Percentiles rank a stretch among this genome's conserved stretches.
These are phyloP conservation scores for Diabrotica undecimpunctata DNA, from an alignment of 1,140 invertebrate species.

Conservation along the genomic window DNA sequence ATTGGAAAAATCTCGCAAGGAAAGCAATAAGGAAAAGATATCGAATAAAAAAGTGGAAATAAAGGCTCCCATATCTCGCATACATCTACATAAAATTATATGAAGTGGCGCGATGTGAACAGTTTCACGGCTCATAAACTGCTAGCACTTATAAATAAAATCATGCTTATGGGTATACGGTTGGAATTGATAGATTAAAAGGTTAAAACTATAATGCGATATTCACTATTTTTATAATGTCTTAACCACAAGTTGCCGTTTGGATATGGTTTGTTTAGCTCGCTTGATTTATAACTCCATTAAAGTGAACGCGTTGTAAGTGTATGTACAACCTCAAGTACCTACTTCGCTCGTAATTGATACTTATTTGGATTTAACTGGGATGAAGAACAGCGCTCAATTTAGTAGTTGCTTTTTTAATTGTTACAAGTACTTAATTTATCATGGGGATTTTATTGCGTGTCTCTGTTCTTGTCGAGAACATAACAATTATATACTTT, in stretches of 20 bases:
- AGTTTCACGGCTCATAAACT: slow-evolving; percentile 21
- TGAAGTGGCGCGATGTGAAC: slow-evolving; percentile 21
- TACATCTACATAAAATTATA: slow-evolving; percentile 28
- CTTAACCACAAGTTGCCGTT: slow-evolving; percentile 23
- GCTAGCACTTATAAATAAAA: slow-evolving; percentile 19
- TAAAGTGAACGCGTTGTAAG: neutral
- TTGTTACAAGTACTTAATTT: too few species aligned
- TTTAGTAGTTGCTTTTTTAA: too few species aligned
- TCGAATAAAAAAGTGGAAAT: slow-evolving; percentile 10
- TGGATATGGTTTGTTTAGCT: slow-evolving; percentile 27
- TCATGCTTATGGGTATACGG: slow-evolving; percentile 18
- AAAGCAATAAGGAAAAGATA: neutral
- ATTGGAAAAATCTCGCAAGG: slow-evolving; percentile 6
- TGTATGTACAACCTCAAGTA: neutral
- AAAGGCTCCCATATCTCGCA: slow-evolving; percentile 15
- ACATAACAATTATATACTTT: too few species aligned
- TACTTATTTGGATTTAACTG: too few species aligned
- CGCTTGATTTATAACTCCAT: slow-evolving; percentile 22
- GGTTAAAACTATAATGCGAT: slow-evolving; percentile 22
- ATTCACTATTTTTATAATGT: slow-evolving; percentile 25
- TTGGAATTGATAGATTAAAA: slow-evolving; percentile 28
- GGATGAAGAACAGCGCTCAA: too few species aligned
- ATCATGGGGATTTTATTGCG: too few species aligned
- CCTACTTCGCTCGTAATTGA: too few species aligned
- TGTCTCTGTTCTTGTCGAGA: too few species aligned